Base-by-base conservation (phyloP, 2,113 vertebrate genomes). In the Gnathonemus echidnorhynchus region DNA sequence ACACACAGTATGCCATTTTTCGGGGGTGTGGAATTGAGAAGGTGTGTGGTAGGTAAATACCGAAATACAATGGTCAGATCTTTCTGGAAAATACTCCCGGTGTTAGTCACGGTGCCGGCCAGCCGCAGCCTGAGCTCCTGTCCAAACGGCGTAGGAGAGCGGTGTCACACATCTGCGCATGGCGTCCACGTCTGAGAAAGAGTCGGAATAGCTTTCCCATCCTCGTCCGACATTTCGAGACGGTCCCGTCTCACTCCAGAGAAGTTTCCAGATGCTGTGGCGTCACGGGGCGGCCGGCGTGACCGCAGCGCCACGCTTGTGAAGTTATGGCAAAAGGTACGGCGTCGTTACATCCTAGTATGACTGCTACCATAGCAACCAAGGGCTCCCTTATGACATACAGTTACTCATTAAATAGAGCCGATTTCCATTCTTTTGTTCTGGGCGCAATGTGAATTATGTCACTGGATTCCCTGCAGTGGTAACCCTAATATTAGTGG, bases 121-220 rank as follows among this genome's bases (percentile, higher is more conserved):
- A 8, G 70, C 31, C n/a, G 6, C 27, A 2, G 66, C 58, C 58
- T 24, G 58, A 62, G 58, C 24, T 62, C 58, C 3, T 53, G 50
- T 50, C 35, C 5, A 48, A 86, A 27, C 83, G 2, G 42, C 3
- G 24, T 10, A 49, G 24, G 42, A 86, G 74, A 80, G 11, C 13
- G 31, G 3, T 15, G 13, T 27, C 15, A 9, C 10, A 31, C 70
- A 39, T 77, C 70, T 77, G 74, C 31, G 2, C 21, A 6, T 2
- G 56, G 24, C 56, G 56, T 62, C 56, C 56, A 9, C 74, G 15
- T 53, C 70, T 91, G 90, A 90, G 90, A 90, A 89, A 88, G 80
- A 77, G 90, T 90, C 89, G 91, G 91, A 94, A 94, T 92, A 90
- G 92, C 90, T 94, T 95, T 94, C 94, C 93, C 94, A 93, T 93